A percentile compares a stretch with the other conserved stretches of the same genome.
phyloP scores from a whole-genome alignment of 2,888 invertebrate genomes.

The Anodontia alba region DNA sequence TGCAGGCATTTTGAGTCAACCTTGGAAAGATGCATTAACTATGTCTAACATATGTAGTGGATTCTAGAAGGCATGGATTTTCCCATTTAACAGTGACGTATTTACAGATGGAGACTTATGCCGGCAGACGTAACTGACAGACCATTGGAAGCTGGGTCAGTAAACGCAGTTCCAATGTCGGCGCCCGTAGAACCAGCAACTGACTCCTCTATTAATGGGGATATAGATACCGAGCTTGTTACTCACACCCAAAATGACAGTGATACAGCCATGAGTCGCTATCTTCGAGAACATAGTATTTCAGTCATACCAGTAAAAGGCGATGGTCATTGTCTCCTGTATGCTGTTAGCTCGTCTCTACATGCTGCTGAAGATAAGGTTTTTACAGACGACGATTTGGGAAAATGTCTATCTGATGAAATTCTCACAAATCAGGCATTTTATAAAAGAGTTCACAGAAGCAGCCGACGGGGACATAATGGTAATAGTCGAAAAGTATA shows the following conservation, averaged over 20 bases:
- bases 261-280: conserved; percentile 12
- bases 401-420: conserved; percentile 21
- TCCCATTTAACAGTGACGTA: conserved; percentile 36
- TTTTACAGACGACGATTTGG: too few relatives aligned
- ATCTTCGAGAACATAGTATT: conserved; percentile 22
- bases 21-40: conserved; percentile 23
- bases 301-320: conserved; percentile 31
- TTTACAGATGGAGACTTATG: conserved; percentile 41
- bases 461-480: conserved; percentile 18
- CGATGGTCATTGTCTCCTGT: conserved; percentile 34
- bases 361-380: conserved; percentile 22
- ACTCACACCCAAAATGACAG: neutral
- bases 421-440: conserved; percentile 27
- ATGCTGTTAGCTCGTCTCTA: conserved; percentile 34
- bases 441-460: conserved; percentile 14
- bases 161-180: too few relatives aligned
- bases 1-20: conserved; percentile 27
- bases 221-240: neutral
- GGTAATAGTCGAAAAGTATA: conserved; percentile 24
- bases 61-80: conserved; percentile 39
- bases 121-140: conserved; percentile 33
- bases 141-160: conserved; percentile 21
- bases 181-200: conserved; percentile 14
- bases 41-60: conserved; percentile 39
- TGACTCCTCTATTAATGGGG: neutral